These are phyloP conservation scores for Sandelia bainsii DNA, from an alignment of 2,797 vertebrate species.

Conservation along the genomic window DNA sequence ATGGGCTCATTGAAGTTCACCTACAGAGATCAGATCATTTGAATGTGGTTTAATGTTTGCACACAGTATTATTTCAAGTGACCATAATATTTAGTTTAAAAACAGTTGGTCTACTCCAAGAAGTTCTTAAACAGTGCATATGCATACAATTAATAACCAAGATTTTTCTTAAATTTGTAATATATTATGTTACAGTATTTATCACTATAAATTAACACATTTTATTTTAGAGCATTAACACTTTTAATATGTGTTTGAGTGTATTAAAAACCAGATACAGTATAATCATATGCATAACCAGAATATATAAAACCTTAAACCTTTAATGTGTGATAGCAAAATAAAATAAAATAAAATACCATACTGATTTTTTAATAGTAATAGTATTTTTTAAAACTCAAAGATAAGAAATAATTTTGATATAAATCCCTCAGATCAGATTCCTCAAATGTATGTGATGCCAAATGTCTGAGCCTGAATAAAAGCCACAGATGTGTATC, in stretches of 20 bases:
- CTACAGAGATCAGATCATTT: conserved; percentile 66
- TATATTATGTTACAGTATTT: neutral
- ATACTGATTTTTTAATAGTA: too few relatives aligned
- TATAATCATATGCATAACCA: too few relatives aligned
- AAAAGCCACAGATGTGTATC: neutral
- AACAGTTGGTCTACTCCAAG: neutral
- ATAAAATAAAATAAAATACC: too few relatives aligned
- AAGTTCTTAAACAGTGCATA: neutral
- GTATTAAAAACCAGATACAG: too few relatives aligned
- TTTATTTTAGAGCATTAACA: neutral
- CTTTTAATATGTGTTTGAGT: too few relatives aligned
- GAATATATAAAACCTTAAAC: too few relatives aligned
- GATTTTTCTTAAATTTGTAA: neutral
- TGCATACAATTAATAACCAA: neutral
- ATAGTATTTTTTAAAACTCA: too few relatives aligned
- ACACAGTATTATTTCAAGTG: neutral
- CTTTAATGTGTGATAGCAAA: too few relatives aligned
- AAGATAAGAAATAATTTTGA: too few relatives aligned
- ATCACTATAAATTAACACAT: neutral
- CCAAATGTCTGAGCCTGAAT: neutral
- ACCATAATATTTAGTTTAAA: neutral
- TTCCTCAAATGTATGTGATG: too few relatives aligned
- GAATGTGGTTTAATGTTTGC: neutral
- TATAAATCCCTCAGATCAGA: too few relatives aligned
- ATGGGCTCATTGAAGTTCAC: conserved; percentile 98